These are phyloP conservation scores for Oeneis ivallda DNA, from an alignment of 2,888 invertebrate genomes.

Conservation along the genomic window DNA sequence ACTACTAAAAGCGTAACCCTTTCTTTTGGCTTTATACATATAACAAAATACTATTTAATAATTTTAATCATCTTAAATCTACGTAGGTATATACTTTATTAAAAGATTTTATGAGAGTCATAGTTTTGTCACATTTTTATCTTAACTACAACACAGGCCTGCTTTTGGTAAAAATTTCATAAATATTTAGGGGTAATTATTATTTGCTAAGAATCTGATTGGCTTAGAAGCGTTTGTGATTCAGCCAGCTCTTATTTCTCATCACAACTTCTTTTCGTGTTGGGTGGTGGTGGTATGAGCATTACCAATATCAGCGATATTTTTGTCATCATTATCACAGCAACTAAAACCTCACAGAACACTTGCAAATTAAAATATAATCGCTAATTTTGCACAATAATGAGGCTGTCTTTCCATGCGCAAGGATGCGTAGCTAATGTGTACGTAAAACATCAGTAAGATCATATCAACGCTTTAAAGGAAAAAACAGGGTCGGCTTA, in stretches of 20 bases:
- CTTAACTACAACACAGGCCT: neutral
- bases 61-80: no score
- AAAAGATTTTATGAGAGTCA: neutral
- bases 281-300: neutral
- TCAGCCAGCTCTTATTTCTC: neutral
- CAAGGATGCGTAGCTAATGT: neutral
- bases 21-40: no score
- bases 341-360: constrained; percentile 9
- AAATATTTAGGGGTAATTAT: neutral
- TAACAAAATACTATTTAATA: no score
- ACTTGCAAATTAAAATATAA: neutral
- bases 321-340: neutral
- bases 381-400: neutral
- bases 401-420: neutral
- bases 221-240: neutral
- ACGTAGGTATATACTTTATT: no score
- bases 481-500: no score
- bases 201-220: neutral
- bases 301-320: neutral
- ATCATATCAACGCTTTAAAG: no score
- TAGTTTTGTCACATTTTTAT: no score
- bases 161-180: neutral
- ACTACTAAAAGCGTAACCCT: no score
- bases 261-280: neutral
- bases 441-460: no score